phyloP scores from a whole-genome alignment of 2,888 invertebrate genomes.

The Microplitis deprimator region DNA sequence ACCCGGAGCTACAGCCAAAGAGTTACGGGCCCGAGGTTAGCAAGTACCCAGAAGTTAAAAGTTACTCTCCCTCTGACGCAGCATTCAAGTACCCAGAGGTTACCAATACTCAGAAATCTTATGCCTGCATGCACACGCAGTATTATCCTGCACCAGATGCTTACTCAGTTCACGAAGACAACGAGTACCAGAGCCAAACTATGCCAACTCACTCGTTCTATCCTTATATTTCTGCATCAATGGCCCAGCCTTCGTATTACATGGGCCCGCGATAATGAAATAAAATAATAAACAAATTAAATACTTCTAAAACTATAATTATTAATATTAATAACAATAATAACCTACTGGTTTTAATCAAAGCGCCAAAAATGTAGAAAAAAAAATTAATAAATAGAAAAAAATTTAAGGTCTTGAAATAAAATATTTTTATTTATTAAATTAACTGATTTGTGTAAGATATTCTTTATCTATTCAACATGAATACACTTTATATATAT shows the following conservation, averaged over 20 bases:
- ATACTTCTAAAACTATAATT: neutral
- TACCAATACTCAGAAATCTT: constrained; percentile 57
- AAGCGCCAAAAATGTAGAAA: neutral
- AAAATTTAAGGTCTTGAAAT: too few relatives aligned
- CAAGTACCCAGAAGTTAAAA: constrained; percentile 62
- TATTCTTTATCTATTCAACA: too few relatives aligned
- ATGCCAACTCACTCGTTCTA: constrained; percentile 65
- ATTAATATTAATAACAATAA: neutral
- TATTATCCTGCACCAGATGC: constrained; percentile 63
- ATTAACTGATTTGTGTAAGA: too few relatives aligned
- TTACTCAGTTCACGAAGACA: constrained; percentile 64
- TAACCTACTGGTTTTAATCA: neutral
- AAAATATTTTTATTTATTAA: too few relatives aligned
- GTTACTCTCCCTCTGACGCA: constrained; percentile 45
- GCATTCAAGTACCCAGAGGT: constrained; percentile 60
- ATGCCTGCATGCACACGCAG: constrained; percentile 64
- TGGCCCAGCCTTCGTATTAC: constrained; percentile 66
- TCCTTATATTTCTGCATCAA: constrained; percentile 66
- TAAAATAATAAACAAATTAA: neutral
- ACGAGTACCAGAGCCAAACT: constrained; percentile 61
- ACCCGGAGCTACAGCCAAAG: constrained; percentile 47
- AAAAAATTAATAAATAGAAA: neutral
- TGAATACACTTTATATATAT: too few relatives aligned
- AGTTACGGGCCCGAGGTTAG: constrained; percentile 54
- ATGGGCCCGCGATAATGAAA: constrained; percentile 62